Conservation (phyloP, 1,140 invertebrate species). For the Drosophila neocordata region DNA sequence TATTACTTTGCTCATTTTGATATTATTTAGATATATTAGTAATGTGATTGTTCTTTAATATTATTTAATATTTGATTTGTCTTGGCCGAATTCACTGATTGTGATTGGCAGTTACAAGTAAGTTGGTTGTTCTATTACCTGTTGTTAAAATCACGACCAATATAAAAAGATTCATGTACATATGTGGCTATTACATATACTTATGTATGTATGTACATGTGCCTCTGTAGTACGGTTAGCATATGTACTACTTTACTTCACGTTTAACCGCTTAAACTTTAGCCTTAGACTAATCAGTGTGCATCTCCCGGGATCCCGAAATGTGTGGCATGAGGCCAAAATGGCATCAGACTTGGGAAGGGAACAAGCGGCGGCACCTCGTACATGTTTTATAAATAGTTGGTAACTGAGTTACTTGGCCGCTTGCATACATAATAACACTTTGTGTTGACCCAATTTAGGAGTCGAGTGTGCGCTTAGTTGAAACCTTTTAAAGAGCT, state of each 20-base stretch:
- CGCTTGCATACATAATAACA: constrained; percentile 68
- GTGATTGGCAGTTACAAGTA: neutral
- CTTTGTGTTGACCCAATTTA: constrained; percentile 73
- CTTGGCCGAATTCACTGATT: neutral
- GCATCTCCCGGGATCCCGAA: constrained; percentile 59
- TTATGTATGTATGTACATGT: too few relatives aligned
- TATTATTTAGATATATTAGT: too few relatives aligned
- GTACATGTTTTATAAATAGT: constrained; percentile 65
- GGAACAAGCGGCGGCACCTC: constrained; percentile 52
- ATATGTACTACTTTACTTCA: constrained; percentile 28
- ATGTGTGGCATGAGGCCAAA: constrained; percentile 54
- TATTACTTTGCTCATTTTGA: neutral
- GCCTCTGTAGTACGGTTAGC: too few relatives aligned
- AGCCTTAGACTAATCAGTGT: constrained; percentile 67
- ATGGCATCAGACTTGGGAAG: constrained; percentile 35
- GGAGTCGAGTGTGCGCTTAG: constrained; percentile 60
- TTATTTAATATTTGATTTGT: neutral
- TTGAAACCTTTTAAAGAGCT: constrained; percentile 78
- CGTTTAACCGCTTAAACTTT: constrained; percentile 77
- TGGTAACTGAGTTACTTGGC: constrained; percentile 27
- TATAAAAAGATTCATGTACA: neutral
- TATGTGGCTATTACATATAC: neutral
- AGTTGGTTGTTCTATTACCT: neutral
- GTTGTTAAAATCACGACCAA: neutral
- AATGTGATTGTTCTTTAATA: neutral